phyloP scores from a whole-genome alignment of 2,888 invertebrate genomes.

The Acronicta psi region DNA sequence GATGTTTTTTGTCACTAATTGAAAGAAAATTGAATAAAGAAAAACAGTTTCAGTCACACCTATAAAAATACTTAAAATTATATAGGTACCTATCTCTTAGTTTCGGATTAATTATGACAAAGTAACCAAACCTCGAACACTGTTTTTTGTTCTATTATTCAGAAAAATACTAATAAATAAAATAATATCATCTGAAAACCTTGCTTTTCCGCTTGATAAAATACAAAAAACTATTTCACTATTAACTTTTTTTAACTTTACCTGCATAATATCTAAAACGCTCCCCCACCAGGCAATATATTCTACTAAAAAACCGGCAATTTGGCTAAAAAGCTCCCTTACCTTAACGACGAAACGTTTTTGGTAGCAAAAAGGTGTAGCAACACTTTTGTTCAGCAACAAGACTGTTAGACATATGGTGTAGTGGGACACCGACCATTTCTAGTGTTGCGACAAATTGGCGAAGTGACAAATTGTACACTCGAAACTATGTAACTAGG shows the following conservation, averaged over 20 bases:
- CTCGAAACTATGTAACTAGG: constrained; percentile 25
- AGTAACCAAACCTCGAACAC: no score
- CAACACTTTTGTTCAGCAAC: constrained; percentile 51
- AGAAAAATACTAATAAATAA: no score
- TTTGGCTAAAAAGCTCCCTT: constrained; percentile 44
- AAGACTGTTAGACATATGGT: constrained; percentile 42
- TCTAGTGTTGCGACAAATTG: constrained; percentile 63
- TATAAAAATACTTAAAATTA: no score
- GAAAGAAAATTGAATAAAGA: no score
- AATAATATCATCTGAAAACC: no score
- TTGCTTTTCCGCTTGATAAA: no score
- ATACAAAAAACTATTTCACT: no score
- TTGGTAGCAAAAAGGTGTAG: constrained; percentile 43
- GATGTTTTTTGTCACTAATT: no score
- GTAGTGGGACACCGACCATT: constrained; percentile 53
- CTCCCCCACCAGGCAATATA: constrained; percentile 6
- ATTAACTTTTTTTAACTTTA: constrained; percentile 8
- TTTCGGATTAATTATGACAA: no score
- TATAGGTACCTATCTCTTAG: no score
- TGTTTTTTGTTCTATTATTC: no score
- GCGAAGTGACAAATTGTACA: constrained; percentile 60
- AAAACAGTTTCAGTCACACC: no score
- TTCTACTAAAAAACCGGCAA: constrained; percentile 32
- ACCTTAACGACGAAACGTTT: constrained; percentile 51
- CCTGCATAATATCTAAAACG: constrained; percentile 3